A percentile compares a stretch with the other conserved stretches of the same genome.
These are phyloP conservation scores for Xylota sylvarum DNA, from an alignment of 2,888 invertebrate species.

Conservation along the genomic window DNA sequence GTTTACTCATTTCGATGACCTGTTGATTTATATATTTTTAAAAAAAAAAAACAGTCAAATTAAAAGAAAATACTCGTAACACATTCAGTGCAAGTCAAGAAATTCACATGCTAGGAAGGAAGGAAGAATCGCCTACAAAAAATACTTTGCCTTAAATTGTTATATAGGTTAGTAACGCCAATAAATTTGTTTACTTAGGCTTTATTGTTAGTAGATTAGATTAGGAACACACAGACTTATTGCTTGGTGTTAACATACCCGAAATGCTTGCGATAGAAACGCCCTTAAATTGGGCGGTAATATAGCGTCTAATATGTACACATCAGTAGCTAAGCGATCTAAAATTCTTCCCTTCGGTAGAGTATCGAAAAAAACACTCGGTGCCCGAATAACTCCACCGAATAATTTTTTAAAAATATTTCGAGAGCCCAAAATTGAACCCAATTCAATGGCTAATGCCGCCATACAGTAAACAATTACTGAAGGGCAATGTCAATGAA, in stretches of 20 bases:
- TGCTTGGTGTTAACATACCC: conserved; percentile 80
- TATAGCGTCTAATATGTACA: conserved; percentile 86
- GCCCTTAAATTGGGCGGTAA: conserved; percentile 84
- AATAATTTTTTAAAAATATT: conserved; percentile 86
- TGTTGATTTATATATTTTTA: neutral
- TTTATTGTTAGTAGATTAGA: conserved; percentile 19
- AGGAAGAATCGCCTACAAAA: conserved; percentile 14
- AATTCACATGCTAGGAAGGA: conserved; percentile 20
- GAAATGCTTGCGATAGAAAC: conserved; percentile 79
- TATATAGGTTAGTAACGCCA: conserved; percentile 35
- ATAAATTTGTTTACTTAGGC: conserved; percentile 1
- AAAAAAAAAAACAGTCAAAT: no score
- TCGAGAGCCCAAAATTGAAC: conserved; percentile 85
- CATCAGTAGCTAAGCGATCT: conserved; percentile 87
- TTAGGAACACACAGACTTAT: neutral
- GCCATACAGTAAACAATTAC: conserved; percentile 81
- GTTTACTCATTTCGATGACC: conserved; percentile 4
- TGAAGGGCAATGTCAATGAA: conserved; percentile 60
- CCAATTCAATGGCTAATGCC: conserved; percentile 84
- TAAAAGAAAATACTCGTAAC: neutral
- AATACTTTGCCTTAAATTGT: conserved; percentile 74
- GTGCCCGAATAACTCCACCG: conserved; percentile 85
- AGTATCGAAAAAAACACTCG: conserved; percentile 87
- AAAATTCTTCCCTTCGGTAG: conserved; percentile 88
- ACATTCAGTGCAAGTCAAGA: neutral